Percentiles rank a stretch among this genome's conserved stretches.
phyloP scores from a whole-genome alignment of 2,888 invertebrate genomes.

The Eledona agricola region DNA sequence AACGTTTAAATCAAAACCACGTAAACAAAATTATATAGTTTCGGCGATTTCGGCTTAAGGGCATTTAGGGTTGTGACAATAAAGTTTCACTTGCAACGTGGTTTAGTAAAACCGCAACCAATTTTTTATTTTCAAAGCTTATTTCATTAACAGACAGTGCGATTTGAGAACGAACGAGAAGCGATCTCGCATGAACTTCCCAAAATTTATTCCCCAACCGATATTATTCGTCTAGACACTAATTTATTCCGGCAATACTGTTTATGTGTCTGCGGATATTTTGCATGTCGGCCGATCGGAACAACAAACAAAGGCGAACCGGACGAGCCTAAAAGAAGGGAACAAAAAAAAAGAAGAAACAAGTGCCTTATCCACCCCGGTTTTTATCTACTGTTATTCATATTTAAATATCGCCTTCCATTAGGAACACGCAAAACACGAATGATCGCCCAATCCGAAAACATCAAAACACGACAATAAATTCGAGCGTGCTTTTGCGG shows the following conservation, averaged over 20 bases:
- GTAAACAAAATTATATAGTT: no score
- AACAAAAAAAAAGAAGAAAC: slow-evolving; percentile 1
- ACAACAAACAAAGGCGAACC: neutral
- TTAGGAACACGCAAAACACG: slow-evolving; percentile 26
- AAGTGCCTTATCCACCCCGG: neutral
- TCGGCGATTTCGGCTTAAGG: no score
- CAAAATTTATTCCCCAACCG: slow-evolving; percentile 10
- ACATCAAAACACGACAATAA: slow-evolving; percentile 17
- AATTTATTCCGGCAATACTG: slow-evolving; percentile 19
- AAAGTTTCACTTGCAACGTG: no score
- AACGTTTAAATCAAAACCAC: no score
- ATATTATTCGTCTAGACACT: slow-evolving; percentile 16
- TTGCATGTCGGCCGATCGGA: slow-evolving; percentile 7
- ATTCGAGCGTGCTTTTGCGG: slow-evolving; percentile 3
- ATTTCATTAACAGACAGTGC: no score
- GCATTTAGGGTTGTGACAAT: no score
- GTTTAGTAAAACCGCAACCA: no score
- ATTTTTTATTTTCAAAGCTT: no score
- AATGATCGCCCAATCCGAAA: slow-evolving; percentile 14
- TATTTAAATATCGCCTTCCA: slow-evolving; percentile 3
- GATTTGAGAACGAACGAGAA: no score
- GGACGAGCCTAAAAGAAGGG: no score
- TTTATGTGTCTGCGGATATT: slow-evolving; percentile 4
- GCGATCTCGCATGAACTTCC: slow-evolving; percentile 8
- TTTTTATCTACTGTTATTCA: slow-evolving; percentile 9